Percentiles rank a stretch among this genome's conserved stretches.
phyloP scores from a whole-genome alignment of 1,140 invertebrate genomes.

The Drosophila ananassae region DNA sequence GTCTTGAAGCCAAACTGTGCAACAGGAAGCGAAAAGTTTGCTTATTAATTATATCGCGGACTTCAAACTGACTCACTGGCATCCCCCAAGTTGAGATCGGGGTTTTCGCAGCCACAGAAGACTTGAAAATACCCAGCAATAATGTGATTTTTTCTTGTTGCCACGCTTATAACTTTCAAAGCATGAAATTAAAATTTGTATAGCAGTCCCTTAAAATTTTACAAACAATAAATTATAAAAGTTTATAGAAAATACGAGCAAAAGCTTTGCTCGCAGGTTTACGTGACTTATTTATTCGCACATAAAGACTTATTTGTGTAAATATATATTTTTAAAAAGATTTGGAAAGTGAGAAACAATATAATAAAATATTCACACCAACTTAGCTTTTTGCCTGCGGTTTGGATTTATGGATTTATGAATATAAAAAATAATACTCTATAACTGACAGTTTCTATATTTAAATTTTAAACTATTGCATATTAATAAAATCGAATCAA shows the following conservation, averaged over 20 bases:
- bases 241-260: background rate
- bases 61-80: slow-evolving; percentile 30
- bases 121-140: background rate
- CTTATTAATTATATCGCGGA: slow-evolving; percentile 3
- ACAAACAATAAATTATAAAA: background rate
- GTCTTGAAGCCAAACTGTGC: slow-evolving; percentile 28
- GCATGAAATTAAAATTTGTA: slow-evolving; percentile 1
- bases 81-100: slow-evolving; percentile 24
- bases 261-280: background rate
- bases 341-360: background rate
- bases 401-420: too few relatives aligned
- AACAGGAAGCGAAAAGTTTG: slow-evolving; percentile 22
- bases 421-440: too few relatives aligned
- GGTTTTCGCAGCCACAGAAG: slow-evolving; percentile 1
- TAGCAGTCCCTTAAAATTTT: background rate
- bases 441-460: too few relatives aligned
- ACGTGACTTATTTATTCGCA: slow-evolving; percentile 28
- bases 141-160: background rate
- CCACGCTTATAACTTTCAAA: background rate
- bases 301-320: background rate
- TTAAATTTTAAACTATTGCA: too few relatives aligned
- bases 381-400: background rate
- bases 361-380: background rate
- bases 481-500: too few relatives aligned
- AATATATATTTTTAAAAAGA: background rate